Conservation (phyloP, 2,888 invertebrate genomes). For the Barypeithes pellucidus region DNA sequence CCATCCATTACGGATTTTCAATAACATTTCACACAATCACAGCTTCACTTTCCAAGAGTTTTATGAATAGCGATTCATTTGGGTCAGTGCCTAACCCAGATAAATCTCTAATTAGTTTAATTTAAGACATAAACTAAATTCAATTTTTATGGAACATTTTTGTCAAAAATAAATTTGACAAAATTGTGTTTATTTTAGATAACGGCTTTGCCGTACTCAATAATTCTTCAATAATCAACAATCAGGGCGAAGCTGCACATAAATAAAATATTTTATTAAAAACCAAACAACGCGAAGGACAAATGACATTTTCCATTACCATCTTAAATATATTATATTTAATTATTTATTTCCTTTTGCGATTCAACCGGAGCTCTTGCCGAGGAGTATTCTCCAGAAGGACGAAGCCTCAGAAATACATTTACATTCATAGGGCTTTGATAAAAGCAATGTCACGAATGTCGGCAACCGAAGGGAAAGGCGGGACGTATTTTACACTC, state of each 20-base stretch:
- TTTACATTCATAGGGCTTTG: constrained; percentile 40
- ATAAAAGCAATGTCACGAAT: constrained; percentile 33
- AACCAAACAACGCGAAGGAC: constrained; percentile 6
- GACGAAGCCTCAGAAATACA: constrained; percentile 37
- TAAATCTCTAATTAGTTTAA: no score
- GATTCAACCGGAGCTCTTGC: constrained; percentile 22
- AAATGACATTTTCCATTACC: constrained; percentile 1
- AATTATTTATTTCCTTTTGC: constrained; percentile 32
- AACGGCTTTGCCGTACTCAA: no score
- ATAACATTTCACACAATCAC: no score
- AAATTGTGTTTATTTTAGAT: no score
- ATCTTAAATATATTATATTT: constrained; percentile 23
- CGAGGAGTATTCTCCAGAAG: constrained; percentile 23
- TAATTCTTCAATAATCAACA: no score
- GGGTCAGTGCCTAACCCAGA: no score
- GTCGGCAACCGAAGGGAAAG: constrained; percentile 28
- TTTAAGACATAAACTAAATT: no score
- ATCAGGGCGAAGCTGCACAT: background rate
- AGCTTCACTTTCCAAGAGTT: no score
- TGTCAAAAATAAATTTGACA: no score
- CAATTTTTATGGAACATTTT: no score
- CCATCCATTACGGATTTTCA: no score
- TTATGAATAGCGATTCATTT: no score
- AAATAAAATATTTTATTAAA: constrained; percentile 11
- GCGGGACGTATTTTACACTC: constrained; percentile 31